These are phyloP conservation scores for Gambusia holbrooki DNA, from an alignment of 2,113 vertebrate species.

Conservation along the genomic window DNA sequence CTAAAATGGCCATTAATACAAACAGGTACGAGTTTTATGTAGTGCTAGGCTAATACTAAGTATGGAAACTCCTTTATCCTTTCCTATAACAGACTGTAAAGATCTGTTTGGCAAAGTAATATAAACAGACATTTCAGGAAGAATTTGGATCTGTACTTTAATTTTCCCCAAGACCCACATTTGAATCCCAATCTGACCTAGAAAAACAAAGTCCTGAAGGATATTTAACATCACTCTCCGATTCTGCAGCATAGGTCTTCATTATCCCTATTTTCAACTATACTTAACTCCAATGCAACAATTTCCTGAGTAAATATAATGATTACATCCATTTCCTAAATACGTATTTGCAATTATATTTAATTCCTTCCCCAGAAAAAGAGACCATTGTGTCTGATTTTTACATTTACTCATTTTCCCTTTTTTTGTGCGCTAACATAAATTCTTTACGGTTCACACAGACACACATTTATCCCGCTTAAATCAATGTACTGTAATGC, in stretches of 20 bases:
- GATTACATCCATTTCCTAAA: constrained; percentile 68
- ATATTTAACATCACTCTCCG: constrained; percentile 54
- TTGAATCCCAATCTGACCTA: constrained; percentile 48
- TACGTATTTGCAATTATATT: constrained; percentile 57
- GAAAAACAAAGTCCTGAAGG: constrained; percentile 49
- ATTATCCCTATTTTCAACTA: constrained; percentile 58
- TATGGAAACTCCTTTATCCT: constrained; percentile 18
- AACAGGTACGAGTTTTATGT: constrained; percentile 6
- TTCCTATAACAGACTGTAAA: constrained; percentile 2
- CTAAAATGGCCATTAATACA: constrained; percentile 12
- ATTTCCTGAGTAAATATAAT: constrained; percentile 65
- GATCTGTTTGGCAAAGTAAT: constrained; percentile 25
- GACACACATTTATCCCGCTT: not conserved
- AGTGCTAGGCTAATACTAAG: not conserved
- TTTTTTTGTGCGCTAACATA: constrained; percentile 18
- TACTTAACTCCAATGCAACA: constrained; percentile 40
- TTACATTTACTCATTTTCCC: constrained; percentile 36
- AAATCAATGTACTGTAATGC: constrained; percentile 21
- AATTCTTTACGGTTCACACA: constrained; percentile 1
- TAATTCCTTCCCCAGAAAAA: constrained; percentile 50
- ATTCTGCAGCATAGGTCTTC: constrained; percentile 61
- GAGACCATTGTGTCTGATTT: constrained; percentile 55
- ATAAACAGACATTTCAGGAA: constrained; percentile 45
- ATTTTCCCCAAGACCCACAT: constrained; percentile 49
- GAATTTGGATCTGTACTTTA: constrained; percentile 35